phyloP scores from a whole-genome alignment of 1,140 invertebrate genomes.

The Papilio aristodemus region DNA sequence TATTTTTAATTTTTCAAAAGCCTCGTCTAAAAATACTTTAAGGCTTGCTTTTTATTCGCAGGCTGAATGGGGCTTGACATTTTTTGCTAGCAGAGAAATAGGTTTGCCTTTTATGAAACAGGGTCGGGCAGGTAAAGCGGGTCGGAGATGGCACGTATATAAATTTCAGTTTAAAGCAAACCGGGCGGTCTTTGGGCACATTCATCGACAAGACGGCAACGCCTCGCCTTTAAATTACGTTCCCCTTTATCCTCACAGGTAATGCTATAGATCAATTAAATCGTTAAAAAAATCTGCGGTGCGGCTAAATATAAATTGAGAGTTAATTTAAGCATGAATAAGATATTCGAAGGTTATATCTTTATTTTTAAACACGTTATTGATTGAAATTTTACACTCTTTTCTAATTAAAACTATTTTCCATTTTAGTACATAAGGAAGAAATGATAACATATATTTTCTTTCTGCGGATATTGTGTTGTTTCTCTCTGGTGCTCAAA shows the following conservation, averaged over 20 bases:
- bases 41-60: not conserved
- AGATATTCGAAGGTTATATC: no score
- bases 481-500: no score
- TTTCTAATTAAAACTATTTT: constrained; percentile 33
- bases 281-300: constrained; percentile 47
- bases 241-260: not conserved
- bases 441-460: no score
- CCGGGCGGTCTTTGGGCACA: constrained; percentile 11
- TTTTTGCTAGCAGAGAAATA: constrained; percentile 1
- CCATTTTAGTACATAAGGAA: constrained; percentile 3
- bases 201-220: constrained; percentile 7
- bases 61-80: not conserved
- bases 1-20: no score
- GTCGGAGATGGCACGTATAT: not conserved
- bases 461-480: no score
- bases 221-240: not conserved
- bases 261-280: constrained; percentile 62
- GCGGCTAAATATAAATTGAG: not conserved
- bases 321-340: no score
- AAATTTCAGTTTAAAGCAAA: constrained; percentile 55
- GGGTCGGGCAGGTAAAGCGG: constrained; percentile 1
- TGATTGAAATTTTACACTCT: no score
- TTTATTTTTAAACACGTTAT: no score
- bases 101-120: not conserved
- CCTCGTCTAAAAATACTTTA: not conserved